phyloP scores from a whole-genome alignment of 2,888 invertebrate species.

The Nebria salina region DNA sequence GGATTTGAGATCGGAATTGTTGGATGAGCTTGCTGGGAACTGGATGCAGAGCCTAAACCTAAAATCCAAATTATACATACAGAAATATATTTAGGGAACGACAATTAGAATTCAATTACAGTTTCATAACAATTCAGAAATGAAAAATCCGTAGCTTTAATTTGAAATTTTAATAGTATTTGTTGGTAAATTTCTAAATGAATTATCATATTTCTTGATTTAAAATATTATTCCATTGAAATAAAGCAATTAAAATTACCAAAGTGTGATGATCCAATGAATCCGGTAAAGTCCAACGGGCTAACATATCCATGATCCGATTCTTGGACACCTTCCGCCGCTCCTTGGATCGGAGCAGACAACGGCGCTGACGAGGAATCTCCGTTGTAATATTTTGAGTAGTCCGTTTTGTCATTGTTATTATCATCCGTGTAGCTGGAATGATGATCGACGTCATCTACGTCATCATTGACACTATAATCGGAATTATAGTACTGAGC shows the following conservation, averaged over 20 bases:
- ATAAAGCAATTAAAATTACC: constrained; percentile 54
- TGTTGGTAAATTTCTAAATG: too few relatives aligned
- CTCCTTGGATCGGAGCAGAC: constrained; percentile 41
- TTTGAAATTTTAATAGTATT: too few relatives aligned
- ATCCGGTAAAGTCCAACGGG: constrained; percentile 67
- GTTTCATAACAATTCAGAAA: too few relatives aligned
- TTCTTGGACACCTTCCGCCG: constrained; percentile 41
- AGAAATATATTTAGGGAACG: neutral
- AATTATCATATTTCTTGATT: too few relatives aligned
- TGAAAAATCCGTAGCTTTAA: too few relatives aligned
- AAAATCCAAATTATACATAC: constrained; percentile 29
- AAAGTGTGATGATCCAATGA: constrained; percentile 63
- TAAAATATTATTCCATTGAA: neutral
- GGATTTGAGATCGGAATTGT: constrained; percentile 49
- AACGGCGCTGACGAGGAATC: constrained; percentile 51
- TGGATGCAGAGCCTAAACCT: constrained; percentile 51
- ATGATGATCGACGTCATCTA: constrained; percentile 53
- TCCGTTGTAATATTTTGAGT: constrained; percentile 58
- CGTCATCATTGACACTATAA: constrained; percentile 49
- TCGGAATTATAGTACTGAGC: constrained; percentile 54
- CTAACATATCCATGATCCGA: constrained; percentile 64
- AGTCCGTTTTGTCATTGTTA: constrained; percentile 55
- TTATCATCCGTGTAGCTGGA: constrained; percentile 51
- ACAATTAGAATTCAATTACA: neutral
- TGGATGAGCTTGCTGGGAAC: constrained; percentile 50